Evolutionary conservation across 2,113 vertebrate species (phyloP).

Genomic region (Siphamia tubifer): DNA sequence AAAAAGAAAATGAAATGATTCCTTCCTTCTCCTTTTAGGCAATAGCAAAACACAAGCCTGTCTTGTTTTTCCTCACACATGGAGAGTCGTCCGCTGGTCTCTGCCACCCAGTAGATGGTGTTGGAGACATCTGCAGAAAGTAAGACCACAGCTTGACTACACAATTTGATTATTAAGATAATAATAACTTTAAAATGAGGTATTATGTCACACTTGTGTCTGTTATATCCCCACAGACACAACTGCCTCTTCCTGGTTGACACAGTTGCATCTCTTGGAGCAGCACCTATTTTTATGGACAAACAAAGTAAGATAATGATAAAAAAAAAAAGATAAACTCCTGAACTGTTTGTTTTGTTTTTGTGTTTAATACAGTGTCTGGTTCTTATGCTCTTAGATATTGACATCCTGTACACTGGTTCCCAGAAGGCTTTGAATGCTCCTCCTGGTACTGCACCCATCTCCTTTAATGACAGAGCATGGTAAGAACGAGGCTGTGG

Average conservation of each 20-base stretch:
- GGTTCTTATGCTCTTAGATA: slow-evolving; percentile 74
- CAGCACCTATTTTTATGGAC: slow-evolving; percentile 93
- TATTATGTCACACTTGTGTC: background rate
- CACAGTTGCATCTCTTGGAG: slow-evolving; percentile 91
- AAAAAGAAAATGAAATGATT: background rate
- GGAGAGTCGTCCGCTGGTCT: slow-evolving; percentile 93
- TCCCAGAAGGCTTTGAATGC: slow-evolving; percentile 93
- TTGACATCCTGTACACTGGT: slow-evolving; percentile 90
- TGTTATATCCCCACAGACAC: slow-evolving; percentile 76
- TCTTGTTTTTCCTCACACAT: slow-evolving; percentile 91
- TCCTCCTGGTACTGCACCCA: slow-evolving; percentile 88
- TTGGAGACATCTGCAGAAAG: slow-evolving; percentile 91
- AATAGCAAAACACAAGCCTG: slow-evolving; percentile 85
- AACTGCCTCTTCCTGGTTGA: slow-evolving; percentile 93
- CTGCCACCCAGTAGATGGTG: slow-evolving; percentile 88
- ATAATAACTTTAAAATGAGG: background rate
- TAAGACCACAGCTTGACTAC: slow-evolving; percentile 64
- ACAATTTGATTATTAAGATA: background rate
- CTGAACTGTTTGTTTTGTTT: background rate
- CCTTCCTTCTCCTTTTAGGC: slow-evolving; percentile 67
- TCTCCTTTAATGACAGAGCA: slow-evolving; percentile 93
- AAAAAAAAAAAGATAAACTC: background rate
- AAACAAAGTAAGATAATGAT: slow-evolving; percentile 85
- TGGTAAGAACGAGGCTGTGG: slow-evolving; percentile 75
- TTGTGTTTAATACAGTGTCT: background rate